Percentiles rank a stretch among this genome's conserved stretches.
Evolutionary conservation across 1,140 invertebrate genomes (phyloP).

Genomic region (Nymphalis io): DNA sequence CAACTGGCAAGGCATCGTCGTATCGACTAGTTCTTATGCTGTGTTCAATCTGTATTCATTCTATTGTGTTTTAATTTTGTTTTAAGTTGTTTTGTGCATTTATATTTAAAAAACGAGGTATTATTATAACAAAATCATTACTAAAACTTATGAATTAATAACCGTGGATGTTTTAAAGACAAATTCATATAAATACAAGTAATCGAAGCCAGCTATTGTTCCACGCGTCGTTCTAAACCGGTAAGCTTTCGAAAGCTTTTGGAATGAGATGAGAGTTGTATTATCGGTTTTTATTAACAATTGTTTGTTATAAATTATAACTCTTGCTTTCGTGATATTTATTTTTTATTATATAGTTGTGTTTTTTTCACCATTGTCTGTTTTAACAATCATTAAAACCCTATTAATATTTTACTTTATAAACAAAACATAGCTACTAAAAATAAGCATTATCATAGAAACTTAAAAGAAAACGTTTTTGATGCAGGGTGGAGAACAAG

Average conservation of each 20-base stretch:
- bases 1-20: neutral
- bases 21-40: neutral
- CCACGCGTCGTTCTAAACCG: slow-evolving; percentile 24
- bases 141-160: neutral
- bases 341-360: neutral
- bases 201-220: neutral
- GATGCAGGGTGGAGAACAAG: slow-evolving; percentile 71
- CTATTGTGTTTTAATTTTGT: neutral
- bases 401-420: no score
- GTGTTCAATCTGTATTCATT: neutral
- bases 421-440: no score
- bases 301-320: neutral
- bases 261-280: neutral
- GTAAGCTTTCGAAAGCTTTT: slow-evolving; percentile 31
- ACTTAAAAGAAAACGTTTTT: slow-evolving; percentile 7
- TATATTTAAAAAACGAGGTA: neutral
- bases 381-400: no score
- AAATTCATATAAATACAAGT: neutral
- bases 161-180: neutral
- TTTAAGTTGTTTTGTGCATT: neutral
- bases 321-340: neutral
- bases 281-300: neutral
- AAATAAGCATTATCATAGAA: neutral
- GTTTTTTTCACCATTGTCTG: neutral
- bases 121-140: neutral